Conservation (phyloP, 1,140 invertebrate species). For the Cataglyphis hispanica region DNA sequence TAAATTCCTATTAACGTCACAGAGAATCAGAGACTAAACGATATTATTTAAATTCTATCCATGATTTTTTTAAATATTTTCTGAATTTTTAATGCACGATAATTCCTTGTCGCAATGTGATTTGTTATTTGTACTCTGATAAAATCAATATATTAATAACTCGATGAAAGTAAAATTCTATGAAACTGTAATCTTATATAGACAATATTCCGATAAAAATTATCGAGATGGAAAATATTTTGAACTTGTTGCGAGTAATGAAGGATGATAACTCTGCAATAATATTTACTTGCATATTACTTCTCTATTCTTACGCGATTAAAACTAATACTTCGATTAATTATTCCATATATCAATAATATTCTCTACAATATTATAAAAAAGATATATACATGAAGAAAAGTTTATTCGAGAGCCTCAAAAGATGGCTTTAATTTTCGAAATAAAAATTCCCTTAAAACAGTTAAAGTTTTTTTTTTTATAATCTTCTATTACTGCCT, state of each 20-base stretch:
- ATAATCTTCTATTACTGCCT: neutral
- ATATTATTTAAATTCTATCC: neutral
- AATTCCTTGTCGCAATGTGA: neutral
- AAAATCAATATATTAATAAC: slow-evolving; percentile 14
- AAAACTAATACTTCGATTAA: neutral
- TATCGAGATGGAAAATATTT: neutral
- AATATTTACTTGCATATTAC: neutral
- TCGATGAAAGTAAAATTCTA: neutral
- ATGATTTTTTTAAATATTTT: neutral
- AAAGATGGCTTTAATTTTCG: neutral
- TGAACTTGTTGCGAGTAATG: neutral
- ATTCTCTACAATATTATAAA: slow-evolving; percentile 2
- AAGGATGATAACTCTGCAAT: neutral
- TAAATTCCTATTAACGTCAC: neutral
- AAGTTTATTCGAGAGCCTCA: neutral
- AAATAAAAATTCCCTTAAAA: neutral
- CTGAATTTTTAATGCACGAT: neutral
- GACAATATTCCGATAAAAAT: slow-evolving; percentile 8
- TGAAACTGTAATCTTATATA: neutral
- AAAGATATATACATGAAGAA: neutral
- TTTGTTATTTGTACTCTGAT: neutral
- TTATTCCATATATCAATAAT: neutral
- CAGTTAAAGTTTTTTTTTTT: neutral
- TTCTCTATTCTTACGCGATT: neutral
- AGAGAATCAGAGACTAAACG: neutral